These are phyloP conservation scores for Zeuzera pyrina DNA, from an alignment of 2,888 invertebrate species.

Conservation along the genomic window DNA sequence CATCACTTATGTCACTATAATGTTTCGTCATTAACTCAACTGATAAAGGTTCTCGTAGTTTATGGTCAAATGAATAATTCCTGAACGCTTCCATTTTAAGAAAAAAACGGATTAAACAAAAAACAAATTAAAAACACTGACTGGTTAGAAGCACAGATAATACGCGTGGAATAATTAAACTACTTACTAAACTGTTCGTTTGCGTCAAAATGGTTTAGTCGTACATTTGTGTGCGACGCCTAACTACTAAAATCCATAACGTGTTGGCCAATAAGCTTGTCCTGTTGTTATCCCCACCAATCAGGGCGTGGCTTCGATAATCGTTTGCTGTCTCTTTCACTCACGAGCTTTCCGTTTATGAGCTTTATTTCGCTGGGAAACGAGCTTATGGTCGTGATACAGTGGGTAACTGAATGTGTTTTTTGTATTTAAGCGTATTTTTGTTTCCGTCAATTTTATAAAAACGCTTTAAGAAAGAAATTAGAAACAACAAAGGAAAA, in stretches of 20 bases:
- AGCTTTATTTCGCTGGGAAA: slow-evolving; percentile 37
- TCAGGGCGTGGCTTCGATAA: slow-evolving; percentile 51
- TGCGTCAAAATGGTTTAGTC: no score
- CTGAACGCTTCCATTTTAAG: slow-evolving; percentile 33
- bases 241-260: slow-evolving; percentile 62
- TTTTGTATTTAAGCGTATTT: no score
- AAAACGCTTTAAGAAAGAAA: no score
- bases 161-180: no score
- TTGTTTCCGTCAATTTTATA: no score
- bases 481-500: no score
- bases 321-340: slow-evolving; percentile 50
- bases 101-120: slow-evolving; percentile 17
- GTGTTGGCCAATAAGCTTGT: slow-evolving; percentile 52
- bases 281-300: slow-evolving; percentile 47
- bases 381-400: slow-evolving; percentile 28
- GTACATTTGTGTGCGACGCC: slow-evolving; percentile 30
- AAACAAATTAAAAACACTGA: slow-evolving; percentile 9
- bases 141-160: slow-evolving; percentile 11
- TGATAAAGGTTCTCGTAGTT: slow-evolving; percentile 32
- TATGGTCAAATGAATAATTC: slow-evolving; percentile 31
- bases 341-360: slow-evolving; percentile 38
- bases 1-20: slow-evolving; percentile 16
- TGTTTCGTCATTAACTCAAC: slow-evolving; percentile 36
- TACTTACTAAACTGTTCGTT: no score
- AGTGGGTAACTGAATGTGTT: no score